Evolutionary conservation across 2,797 vertebrate genomes (phyloP).

Genomic region (Microtus californicus): DNA sequence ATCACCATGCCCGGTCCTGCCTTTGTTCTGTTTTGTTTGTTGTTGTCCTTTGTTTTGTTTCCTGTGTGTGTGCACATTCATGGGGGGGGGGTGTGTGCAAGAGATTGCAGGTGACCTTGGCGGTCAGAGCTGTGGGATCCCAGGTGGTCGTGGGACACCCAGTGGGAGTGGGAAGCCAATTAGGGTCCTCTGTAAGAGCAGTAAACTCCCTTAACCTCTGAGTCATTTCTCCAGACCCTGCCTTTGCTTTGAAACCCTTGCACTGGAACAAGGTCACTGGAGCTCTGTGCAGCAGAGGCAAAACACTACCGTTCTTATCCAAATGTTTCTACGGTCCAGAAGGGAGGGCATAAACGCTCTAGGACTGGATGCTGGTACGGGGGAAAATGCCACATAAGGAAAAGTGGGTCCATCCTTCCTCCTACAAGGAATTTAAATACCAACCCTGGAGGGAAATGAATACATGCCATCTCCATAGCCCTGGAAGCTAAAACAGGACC

Average conservation of each 20-base stretch:
- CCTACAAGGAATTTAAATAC: neutral
- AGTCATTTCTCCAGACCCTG: neutral
- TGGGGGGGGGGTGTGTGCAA: neutral
- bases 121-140: neutral
- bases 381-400: neutral
- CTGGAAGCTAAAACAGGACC: neutral
- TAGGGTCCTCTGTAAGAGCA: neutral
- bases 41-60: neutral
- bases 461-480: neutral
- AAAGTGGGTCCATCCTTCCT: neutral
- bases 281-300: neutral
- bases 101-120: neutral
- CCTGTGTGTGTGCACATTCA: neutral
- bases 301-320: neutral
- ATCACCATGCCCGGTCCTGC: neutral
- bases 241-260: neutral
- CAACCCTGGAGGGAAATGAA: neutral
- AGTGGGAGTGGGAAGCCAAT: neutral
- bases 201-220: neutral
- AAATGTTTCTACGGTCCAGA: neutral
- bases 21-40: neutral
- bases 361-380: neutral
- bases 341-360: neutral
- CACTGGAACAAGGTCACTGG: neutral
- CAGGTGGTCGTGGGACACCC: rapidly evolving